These are phyloP conservation scores for Drosophila micromelanica DNA, from an alignment of 1,140 invertebrate species.

Conservation along the genomic window DNA sequence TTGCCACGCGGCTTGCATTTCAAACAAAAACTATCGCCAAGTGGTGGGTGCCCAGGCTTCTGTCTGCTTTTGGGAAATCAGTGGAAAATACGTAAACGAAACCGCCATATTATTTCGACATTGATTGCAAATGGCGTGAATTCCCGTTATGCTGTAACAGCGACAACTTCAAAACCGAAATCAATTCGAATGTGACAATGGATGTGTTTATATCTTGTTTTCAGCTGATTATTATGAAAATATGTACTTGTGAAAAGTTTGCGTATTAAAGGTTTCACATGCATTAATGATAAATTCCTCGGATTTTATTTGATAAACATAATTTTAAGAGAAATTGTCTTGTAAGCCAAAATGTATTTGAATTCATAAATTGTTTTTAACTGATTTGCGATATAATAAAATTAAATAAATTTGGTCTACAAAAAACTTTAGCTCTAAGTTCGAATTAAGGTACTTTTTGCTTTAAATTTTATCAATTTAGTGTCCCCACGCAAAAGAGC, in stretches of 20 bases:
- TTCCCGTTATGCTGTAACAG: conserved; percentile 28
- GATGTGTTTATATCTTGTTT: conserved; percentile 12
- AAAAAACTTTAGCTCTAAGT: too few relatives aligned
- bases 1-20: conserved; percentile 52
- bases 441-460: too few relatives aligned
- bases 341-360: too few relatives aligned
- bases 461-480: background rate
- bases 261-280: background rate
- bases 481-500: too few relatives aligned
- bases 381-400: too few relatives aligned
- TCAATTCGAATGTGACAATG: conserved; percentile 42
- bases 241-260: background rate
- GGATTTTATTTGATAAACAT: too few relatives aligned
- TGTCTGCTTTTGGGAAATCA: conserved; percentile 50
- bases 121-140: conserved; percentile 61
- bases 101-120: conserved; percentile 65
- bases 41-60: conserved; percentile 21
- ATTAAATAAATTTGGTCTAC: too few relatives aligned
- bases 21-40: conserved; percentile 54
- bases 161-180: conserved; percentile 27
- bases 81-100: conserved; percentile 59
- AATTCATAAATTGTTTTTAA: too few relatives aligned
- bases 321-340: too few relatives aligned
- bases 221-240: background rate
- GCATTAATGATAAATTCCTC: background rate